A percentile compares a stretch with the other conserved stretches of the same genome.
Conservation (phyloP, 2,797 vertebrate genomes). For the Poeciliopsis turneri region DNA sequence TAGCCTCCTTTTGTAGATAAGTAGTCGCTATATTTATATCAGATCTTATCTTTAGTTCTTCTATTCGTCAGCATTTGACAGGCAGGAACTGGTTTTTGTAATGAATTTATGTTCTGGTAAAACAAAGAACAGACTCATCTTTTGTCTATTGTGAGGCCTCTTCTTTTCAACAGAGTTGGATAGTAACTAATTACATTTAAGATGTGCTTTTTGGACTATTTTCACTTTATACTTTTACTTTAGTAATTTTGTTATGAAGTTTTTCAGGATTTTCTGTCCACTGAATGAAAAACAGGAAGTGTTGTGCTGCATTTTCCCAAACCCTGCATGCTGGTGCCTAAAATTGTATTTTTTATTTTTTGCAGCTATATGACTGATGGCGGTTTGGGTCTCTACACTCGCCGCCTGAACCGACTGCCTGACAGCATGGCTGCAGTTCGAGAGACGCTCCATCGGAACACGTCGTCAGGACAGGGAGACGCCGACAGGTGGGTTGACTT, state of each 20-base stretch:
- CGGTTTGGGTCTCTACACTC: conserved; percentile 91
- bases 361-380: conserved; percentile 96
- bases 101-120: conserved; percentile 19
- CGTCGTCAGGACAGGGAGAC: conserved; percentile 89
- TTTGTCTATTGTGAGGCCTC: conserved; percentile 15
- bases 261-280: too few species aligned
- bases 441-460: conserved; percentile 89
- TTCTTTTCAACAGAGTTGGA: neutral
- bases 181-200: too few species aligned
- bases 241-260: too few species aligned
- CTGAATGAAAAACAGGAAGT: neutral
- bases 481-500: conserved; percentile 88
- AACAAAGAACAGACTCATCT: conserved; percentile 31
- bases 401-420: conserved; percentile 90
- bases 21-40: conserved; percentile 30
- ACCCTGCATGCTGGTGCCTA: neutral
- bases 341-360: conserved; percentile 12
- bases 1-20: conserved; percentile 8
- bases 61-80: conserved; percentile 20
- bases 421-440: conserved; percentile 92
- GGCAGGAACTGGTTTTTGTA: conserved; percentile 2
- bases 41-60: conserved; percentile 17
- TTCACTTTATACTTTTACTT: too few species aligned
- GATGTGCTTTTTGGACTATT: too few species aligned
- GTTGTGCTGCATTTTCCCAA: neutral